phyloP scores from a whole-genome alignment of 2,113 vertebrate genomes.

The Corydoras sp. region DNA sequence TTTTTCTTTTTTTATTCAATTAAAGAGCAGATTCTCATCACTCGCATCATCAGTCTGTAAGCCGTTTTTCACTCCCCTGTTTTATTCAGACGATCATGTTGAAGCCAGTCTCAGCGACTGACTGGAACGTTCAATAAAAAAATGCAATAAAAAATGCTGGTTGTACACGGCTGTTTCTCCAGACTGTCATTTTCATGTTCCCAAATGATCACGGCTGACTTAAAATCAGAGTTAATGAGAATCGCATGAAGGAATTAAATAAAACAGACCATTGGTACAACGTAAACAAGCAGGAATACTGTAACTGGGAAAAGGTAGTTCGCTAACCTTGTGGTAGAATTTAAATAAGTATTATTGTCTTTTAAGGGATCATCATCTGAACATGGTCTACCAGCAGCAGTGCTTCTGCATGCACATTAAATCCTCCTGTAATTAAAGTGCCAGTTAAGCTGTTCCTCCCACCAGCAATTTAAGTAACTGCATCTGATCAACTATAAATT shows the following conservation, averaged over 20 bases:
- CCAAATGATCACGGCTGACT: background rate
- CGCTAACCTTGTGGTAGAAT: too few relatives aligned
- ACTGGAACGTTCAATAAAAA: slow-evolving; percentile 88
- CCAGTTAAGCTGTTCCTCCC: slow-evolving; percentile 96
- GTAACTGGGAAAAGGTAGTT: background rate
- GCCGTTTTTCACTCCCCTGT: slow-evolving; percentile 79
- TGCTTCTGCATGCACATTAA: slow-evolving; percentile 81
- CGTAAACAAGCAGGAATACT: background rate
- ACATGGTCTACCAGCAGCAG: slow-evolving; percentile 69
- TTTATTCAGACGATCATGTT: slow-evolving; percentile 88
- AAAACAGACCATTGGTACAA: background rate
- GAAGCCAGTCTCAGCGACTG: slow-evolving; percentile 88
- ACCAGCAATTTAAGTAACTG: slow-evolving; percentile 99
- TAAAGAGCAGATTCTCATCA: slow-evolving; percentile 84
- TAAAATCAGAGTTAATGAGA: background rate
- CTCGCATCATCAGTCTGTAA: slow-evolving; percentile 82
- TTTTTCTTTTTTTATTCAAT: slow-evolving; percentile 55
- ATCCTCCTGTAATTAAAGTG: slow-evolving; percentile 95
- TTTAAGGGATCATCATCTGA: too few relatives aligned
- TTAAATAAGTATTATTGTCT: too few relatives aligned
- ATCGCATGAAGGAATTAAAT: background rate
- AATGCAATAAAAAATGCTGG: slow-evolving; percentile 96
- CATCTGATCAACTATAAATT: slow-evolving; percentile 99
- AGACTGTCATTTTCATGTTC: slow-evolving; percentile 63
- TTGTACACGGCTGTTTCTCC: slow-evolving; percentile 79